phyloP scores from a whole-genome alignment of 30 jellyfish, hydroid and myxozoan species.

The Chrysaora quinquecirrha region DNA sequence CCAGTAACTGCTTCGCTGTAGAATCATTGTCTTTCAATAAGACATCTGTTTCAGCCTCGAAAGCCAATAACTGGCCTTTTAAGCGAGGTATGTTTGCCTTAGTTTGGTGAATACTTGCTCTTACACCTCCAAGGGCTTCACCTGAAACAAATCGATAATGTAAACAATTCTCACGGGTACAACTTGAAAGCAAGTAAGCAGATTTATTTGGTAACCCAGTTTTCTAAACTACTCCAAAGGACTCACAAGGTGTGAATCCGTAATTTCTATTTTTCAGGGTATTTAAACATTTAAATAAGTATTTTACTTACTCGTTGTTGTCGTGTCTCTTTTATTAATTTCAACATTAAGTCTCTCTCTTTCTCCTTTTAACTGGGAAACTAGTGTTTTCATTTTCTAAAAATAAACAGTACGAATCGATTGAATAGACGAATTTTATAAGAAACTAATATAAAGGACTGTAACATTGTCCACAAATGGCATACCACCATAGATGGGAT shows the following conservation, averaged over 20 bases:
- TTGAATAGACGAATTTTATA: background rate
- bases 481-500: too few species aligned
- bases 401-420: background rate
- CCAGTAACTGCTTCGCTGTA: conserved; percentile 67
- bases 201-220: too few species aligned
- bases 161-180: too few species aligned
- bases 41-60: conserved; percentile 82
- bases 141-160: conserved; percentile 42
- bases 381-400: conserved; percentile 55
- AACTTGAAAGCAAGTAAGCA: too few species aligned
- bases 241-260: too few species aligned
- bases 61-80: conserved; percentile 51
- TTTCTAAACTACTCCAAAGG: too few species aligned
- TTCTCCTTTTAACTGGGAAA: conserved; percentile 75
- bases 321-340: conserved; percentile 83
- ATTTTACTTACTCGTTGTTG: conserved; percentile 85
- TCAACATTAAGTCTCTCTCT: conserved; percentile 82
- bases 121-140: conserved; percentile 98
- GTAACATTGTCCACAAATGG: background rate
- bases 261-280: too few species aligned
- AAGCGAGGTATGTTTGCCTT: conserved; percentile 80
- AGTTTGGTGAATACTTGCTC: conserved; percentile 95
- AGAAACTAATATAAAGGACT: background rate
- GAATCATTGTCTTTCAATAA: conserved; percentile 72
- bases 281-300: too few species aligned